Evolutionary conservation across 2,797 vertebrate species (phyloP).

Genomic region (Pantherophis vulpinus): DNA sequence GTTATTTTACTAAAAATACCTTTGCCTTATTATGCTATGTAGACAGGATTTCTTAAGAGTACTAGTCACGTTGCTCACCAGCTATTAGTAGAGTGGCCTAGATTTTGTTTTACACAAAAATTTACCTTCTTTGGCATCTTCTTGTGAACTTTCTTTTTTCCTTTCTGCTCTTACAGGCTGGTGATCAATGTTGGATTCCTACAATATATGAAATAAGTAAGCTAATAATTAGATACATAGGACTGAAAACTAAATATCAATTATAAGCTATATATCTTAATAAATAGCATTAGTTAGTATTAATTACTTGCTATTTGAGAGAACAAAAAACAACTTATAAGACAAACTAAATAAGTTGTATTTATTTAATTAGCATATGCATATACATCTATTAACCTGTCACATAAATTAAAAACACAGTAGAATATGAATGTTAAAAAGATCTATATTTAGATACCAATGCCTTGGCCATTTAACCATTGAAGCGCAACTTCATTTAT

Average conservation of each 20-base stretch:
- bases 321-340: background rate
- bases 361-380: background rate
- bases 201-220: constrained; percentile 56
- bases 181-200: constrained; percentile 71
- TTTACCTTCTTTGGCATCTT: constrained; percentile 76
- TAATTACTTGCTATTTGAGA: background rate
- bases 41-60: background rate
- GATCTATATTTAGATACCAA: background rate
- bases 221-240: background rate
- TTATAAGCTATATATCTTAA: background rate
- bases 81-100: background rate
- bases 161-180: constrained; percentile 71
- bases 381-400: background rate
- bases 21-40: background rate
- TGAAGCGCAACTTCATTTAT: background rate
- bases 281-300: background rate
- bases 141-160: constrained; percentile 67
- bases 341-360: background rate
- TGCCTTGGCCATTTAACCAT: background rate
- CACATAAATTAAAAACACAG: background rate
- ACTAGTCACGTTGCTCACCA: background rate
- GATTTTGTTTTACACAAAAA: constrained; percentile 20
- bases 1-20: background rate
- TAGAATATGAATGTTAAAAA: background rate
- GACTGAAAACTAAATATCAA: background rate